Percentiles rank a stretch among this genome's conserved stretches.
Evolutionary conservation across 2,113 vertebrate genomes (phyloP).

Genomic region (Corvus cornix): DNA sequence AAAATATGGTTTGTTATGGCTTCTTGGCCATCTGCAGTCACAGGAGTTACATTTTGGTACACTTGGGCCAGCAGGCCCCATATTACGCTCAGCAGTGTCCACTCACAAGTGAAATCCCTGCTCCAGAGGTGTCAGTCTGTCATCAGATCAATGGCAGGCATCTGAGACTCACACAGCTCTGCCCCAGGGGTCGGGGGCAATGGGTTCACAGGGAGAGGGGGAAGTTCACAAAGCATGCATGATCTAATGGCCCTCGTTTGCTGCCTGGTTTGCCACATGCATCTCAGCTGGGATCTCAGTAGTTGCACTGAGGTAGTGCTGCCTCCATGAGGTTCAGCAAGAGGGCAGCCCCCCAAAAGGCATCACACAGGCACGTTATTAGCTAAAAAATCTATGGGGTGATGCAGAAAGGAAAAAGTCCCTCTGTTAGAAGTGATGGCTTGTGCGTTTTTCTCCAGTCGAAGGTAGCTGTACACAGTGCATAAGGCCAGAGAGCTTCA

Average conservation of each 20-base stretch:
- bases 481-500: not conserved
- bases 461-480: not conserved
- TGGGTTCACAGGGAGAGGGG: not conserved
- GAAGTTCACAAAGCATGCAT: not conserved
- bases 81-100: rapidly evolving
- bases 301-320: not conserved
- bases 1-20: not conserved
- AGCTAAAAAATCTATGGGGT: not conserved
- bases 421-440: not conserved
- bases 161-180: not conserved
- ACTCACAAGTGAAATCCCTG: not conserved
- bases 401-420: not conserved
- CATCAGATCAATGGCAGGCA: not conserved
- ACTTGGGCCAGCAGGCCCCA: not conserved
- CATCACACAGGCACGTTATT: not conserved
- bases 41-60: not conserved
- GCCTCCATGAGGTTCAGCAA: not conserved
- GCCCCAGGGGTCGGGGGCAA: rapidly evolving
- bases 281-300: slow-evolving; percentile 16
- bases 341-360: not conserved
- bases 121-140: not conserved
- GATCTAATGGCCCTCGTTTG: not conserved
- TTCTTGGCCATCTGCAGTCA: not conserved
- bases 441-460: not conserved
- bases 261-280: not conserved